phyloP scores from a whole-genome alignment of 2,113 vertebrate species.

The Dipodomys ordii region DNA sequence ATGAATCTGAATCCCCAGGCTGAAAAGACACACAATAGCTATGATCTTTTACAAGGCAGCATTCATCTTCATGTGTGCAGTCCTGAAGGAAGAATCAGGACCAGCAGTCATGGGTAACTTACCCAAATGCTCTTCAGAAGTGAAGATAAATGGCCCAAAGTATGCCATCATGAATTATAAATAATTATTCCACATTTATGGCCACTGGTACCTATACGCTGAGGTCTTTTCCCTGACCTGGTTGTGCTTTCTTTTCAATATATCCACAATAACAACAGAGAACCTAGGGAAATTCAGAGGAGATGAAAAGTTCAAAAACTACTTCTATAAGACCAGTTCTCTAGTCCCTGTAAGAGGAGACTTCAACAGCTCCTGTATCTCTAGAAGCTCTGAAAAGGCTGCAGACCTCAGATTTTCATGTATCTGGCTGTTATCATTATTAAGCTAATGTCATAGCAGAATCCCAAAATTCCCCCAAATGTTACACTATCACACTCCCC shows the following conservation, averaged over 20 bases:
- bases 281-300: neutral
- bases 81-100: conserved; percentile 49
- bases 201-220: neutral
- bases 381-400: conserved; percentile 1
- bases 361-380: neutral
- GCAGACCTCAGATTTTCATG: neutral
- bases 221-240: neutral
- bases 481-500: neutral
- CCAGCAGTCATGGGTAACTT: conserved; percentile 52
- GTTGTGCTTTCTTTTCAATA: conserved; percentile 60
- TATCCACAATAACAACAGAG: conserved; percentile 24
- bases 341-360: neutral
- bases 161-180: neutral
- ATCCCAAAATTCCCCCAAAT: neutral
- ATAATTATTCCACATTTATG: neutral
- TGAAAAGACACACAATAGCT: conserved; percentile 27
- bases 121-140: conserved; percentile 50
- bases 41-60: neutral
- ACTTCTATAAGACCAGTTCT: neutral
- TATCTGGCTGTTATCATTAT: neutral
- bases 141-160: conserved; percentile 67
- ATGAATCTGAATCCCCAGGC: conserved; percentile 6
- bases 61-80: conserved; percentile 70
- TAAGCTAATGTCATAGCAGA: conserved; percentile 35
- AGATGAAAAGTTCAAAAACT: conserved; percentile 31